Evolutionary conservation across 2,113 vertebrate species (phyloP).

Genomic region (Ceratotherium simum): DNA sequence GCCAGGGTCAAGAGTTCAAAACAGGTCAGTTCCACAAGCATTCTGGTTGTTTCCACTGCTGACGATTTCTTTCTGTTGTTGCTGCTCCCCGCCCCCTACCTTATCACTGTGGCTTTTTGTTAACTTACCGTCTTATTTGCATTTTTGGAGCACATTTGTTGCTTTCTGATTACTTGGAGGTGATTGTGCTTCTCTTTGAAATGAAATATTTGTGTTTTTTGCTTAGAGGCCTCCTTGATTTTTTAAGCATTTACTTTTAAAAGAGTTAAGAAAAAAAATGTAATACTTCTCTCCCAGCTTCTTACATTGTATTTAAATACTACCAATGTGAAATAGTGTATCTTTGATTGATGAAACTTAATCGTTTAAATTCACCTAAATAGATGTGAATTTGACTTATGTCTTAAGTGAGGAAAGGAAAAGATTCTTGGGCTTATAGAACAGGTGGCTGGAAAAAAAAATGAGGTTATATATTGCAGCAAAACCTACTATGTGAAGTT

Average conservation of each 20-base stretch:
- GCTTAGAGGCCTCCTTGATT: background rate
- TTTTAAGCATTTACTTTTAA: background rate
- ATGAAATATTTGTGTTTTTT: background rate
- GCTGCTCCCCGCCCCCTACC: rapidly evolving
- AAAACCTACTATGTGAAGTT: background rate
- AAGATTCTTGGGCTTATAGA: background rate
- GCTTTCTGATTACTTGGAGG: background rate
- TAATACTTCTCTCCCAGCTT: background rate
- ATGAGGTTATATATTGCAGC: background rate
- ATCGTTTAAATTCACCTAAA: background rate
- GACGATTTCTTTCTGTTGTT: background rate
- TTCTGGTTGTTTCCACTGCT: background rate
- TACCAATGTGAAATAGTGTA: background rate
- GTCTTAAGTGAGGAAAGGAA: background rate
- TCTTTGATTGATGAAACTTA: background rate
- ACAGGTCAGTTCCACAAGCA: background rate
- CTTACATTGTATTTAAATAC: background rate
- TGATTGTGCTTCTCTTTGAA: background rate
- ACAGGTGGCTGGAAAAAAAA: background rate
- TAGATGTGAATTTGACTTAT: background rate
- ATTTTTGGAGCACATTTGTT: slow-evolving; percentile 40
- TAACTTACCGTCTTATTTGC: background rate
- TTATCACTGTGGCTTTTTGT: background rate
- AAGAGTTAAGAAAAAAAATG: background rate
- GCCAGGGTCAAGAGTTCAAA: background rate